Percentiles rank a stretch among this genome's conserved stretches.
phyloP scores from a whole-genome alignment of 2,797 vertebrate species.

The Molossus alvarezi region DNA sequence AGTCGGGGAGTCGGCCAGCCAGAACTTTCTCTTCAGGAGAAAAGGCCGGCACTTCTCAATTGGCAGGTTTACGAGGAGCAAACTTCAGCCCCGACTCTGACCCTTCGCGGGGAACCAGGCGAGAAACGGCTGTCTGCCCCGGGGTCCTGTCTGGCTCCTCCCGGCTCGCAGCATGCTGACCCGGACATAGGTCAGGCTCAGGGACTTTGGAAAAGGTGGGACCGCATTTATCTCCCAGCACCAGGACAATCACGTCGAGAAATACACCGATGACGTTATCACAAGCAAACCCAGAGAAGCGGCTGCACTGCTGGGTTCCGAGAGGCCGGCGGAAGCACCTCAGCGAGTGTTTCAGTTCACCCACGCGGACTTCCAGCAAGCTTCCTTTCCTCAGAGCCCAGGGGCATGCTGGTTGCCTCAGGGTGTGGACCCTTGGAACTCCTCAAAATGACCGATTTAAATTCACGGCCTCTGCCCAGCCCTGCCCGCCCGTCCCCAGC shows the following conservation, averaged over 20 bases:
- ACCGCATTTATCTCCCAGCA: too few relatives aligned
- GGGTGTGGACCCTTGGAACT: background rate
- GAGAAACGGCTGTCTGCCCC: background rate
- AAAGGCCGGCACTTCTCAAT: background rate
- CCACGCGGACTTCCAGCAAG: background rate
- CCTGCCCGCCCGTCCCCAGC: background rate
- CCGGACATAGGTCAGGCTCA: fast-evolving
- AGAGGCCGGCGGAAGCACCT: background rate
- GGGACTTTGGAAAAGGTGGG: fast-evolving
- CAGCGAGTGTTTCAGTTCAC: background rate
- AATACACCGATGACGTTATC: fast-evolving
- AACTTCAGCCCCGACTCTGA: background rate
- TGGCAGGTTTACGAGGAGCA: background rate
- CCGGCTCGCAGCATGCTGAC: fast-evolving
- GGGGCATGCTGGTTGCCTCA: background rate
- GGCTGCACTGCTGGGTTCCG: fast-evolving
- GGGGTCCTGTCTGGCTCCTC: background rate
- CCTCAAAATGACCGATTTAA: background rate
- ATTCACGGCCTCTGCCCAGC: background rate
- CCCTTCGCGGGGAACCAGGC: too few relatives aligned
- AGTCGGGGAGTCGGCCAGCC: too few relatives aligned
- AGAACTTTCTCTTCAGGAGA: background rate
- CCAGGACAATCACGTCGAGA: background rate
- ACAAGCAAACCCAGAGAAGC: background rate
- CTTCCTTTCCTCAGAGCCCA: background rate